Base-by-base conservation (phyloP, 1,140 invertebrate species). In the Drosophila micromelanica region DNA sequence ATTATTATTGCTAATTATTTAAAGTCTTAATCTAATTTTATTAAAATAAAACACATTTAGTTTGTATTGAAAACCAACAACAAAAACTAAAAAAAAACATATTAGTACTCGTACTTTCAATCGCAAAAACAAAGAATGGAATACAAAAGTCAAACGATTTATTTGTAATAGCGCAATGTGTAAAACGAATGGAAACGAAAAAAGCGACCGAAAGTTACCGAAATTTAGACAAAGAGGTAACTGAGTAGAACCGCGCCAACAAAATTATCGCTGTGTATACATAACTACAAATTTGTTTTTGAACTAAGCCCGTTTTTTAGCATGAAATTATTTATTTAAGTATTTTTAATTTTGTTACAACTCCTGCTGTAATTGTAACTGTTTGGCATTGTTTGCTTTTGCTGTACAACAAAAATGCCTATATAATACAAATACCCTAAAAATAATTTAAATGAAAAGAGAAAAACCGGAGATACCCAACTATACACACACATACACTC, bases 1-100 rank as follows among this genome's bases (percentile, higher is more conserved):
- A 87, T 75, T 69, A 85, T 77, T 86, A 87, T 89, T 87, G 75
- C 75, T 87, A 87, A 87, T 78, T 87, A 87, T 87, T 87, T 82
- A 87, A 87, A 71, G 73, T 71, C 80, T 46, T 84, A 81, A 79
- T 64, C 37, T 81, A 85, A 84, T 81, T 80, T 86, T 77, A 67
- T 67, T 52, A 56, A 57, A 55, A 46, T 75, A 63, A 63, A 71
- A 51, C 54, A 64, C 70, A 82, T 75, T 90, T 90, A 90, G 84
- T 90, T 89, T 63, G 69, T 90, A 90, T 70, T 76, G 27, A 51
- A 46, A 71, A 71, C 37, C 51, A 71, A 62, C 43, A 57, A 59
- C 59, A 61, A 60, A 2, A 59, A 35, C 42, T 46, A 52, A 71
- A 73, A 68, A 76, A 73, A 68, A 76, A 67, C 54, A 77, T 69